Percentiles rank a stretch among this genome's conserved stretches.
These are phyloP conservation scores for Butorides virescens DNA, from an alignment of 2,113 vertebrate species.

Conservation along the genomic window DNA sequence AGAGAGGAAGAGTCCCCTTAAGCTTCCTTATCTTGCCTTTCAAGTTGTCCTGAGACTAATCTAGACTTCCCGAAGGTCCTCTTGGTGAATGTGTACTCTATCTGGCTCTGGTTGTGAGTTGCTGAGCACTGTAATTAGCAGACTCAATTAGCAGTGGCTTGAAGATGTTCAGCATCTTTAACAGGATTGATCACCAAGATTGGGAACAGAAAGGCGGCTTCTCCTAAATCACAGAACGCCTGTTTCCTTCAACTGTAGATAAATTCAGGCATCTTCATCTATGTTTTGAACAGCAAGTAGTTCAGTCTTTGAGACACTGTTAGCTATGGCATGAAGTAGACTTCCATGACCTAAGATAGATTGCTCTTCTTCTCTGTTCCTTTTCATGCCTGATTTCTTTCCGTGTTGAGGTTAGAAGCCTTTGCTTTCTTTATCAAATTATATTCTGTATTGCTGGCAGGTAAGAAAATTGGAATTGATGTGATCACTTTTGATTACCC, in stretches of 20 bases:
- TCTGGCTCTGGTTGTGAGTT: not conserved
- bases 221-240: not conserved
- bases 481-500: not conserved
- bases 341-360: not conserved
- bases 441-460: not conserved
- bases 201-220: not conserved
- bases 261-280: not conserved
- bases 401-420: not conserved
- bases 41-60: constrained; percentile 16
- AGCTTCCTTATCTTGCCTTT: constrained; percentile 61
- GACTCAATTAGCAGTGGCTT: not conserved
- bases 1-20: constrained; percentile 35
- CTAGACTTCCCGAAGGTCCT: not conserved
- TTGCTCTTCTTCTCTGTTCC: not conserved
- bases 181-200: not conserved
- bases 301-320: not conserved
- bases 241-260: not conserved
- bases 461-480: not conserved
- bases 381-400: not conserved
- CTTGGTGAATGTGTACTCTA: not conserved
- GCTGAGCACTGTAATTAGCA: not conserved
- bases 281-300: not conserved
- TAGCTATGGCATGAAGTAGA: not conserved
- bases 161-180: not conserved
- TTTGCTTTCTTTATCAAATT: not conserved